Evolutionary conservation across 2,113 vertebrate species (phyloP).

Genomic region (Gambusia affinis): DNA sequence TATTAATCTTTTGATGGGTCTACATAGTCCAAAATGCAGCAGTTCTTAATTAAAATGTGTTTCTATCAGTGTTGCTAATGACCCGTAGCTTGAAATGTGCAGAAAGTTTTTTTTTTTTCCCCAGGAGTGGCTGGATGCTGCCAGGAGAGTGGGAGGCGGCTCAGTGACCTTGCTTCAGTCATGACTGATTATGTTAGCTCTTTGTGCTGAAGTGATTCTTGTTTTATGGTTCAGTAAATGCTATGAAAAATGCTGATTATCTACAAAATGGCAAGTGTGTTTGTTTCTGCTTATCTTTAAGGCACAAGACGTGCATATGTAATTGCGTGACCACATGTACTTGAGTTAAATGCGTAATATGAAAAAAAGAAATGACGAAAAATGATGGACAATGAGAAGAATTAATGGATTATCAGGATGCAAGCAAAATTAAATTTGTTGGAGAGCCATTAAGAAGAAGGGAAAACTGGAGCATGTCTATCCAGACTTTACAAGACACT

Average conservation of each 20-base stretch:
- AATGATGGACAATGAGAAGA: conserved; percentile 34
- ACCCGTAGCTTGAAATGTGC: conserved; percentile 51
- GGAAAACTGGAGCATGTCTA: no score
- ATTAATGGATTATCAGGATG: conserved; percentile 10
- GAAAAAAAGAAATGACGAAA: no score
- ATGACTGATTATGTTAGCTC: conserved; percentile 30
- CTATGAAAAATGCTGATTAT: conserved; percentile 2
- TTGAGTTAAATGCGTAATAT: conserved; percentile 39
- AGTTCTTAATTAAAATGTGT: conserved; percentile 60
- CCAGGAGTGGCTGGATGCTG: conserved; percentile 44
- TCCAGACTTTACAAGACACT: no score
- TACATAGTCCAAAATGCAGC: conserved; percentile 52
- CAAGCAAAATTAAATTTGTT: conserved; percentile 35
- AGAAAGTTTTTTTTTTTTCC: conserved; percentile 29
- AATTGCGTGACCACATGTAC: background rate
- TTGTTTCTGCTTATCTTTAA: background rate
- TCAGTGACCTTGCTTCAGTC: conserved; percentile 45
- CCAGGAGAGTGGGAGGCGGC: conserved; percentile 45
- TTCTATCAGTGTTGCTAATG: conserved; percentile 59
- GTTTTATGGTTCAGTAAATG: conserved; percentile 4
- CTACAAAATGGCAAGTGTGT: conserved; percentile 7
- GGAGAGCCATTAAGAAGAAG: conserved; percentile 8
- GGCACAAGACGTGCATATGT: background rate
- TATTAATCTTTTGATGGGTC: conserved; percentile 62
- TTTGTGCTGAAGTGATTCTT: conserved; percentile 40